A percentile compares a stretch with the other conserved stretches of the same genome.
Conservation (phyloP, 2,797 vertebrate genomes). For the Pterois miles region DNA sequence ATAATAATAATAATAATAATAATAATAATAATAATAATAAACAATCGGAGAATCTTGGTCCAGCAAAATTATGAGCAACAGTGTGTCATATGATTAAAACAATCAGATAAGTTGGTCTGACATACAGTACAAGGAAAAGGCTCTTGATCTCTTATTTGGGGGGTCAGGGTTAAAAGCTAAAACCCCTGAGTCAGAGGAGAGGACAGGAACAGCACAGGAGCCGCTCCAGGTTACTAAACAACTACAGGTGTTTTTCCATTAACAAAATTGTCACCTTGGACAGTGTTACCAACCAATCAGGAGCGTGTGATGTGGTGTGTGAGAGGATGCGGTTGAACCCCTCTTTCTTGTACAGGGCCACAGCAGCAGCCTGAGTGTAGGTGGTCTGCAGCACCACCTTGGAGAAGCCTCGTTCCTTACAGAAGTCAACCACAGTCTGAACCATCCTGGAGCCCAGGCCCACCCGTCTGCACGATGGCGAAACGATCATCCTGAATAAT, state of each 20-base stretch:
- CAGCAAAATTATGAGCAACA: neutral
- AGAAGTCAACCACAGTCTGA: slow-evolving; percentile 71
- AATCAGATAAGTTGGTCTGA: neutral
- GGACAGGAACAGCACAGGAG: neutral
- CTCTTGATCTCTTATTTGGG: no score
- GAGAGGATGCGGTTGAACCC: slow-evolving; percentile 62
- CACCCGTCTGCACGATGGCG: slow-evolving; percentile 54
- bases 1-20: no score
- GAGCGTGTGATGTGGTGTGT: rapidly evolving
- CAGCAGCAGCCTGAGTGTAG: slow-evolving; percentile 65
- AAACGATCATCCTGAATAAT: slow-evolving; percentile 77
- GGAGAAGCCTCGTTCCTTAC: slow-evolving; percentile 70
- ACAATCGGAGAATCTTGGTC: neutral
- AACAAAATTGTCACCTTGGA: slow-evolving; percentile 40
- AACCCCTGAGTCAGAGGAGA: neutral
- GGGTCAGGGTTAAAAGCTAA: neutral
- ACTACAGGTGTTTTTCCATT: slow-evolving; percentile 74
- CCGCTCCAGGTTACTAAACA: neutral
- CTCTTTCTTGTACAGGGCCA: slow-evolving; percentile 74
- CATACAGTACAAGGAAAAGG: neutral
- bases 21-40: no score
- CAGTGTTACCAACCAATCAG: slow-evolving; percentile 46
- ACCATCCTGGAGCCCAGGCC: slow-evolving; percentile 72
- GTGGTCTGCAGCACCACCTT: slow-evolving; percentile 73
- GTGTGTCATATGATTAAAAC: neutral